Evolutionary conservation across 1,140 invertebrate genomes (phyloP).

Genomic region (Hestina assimilis): DNA sequence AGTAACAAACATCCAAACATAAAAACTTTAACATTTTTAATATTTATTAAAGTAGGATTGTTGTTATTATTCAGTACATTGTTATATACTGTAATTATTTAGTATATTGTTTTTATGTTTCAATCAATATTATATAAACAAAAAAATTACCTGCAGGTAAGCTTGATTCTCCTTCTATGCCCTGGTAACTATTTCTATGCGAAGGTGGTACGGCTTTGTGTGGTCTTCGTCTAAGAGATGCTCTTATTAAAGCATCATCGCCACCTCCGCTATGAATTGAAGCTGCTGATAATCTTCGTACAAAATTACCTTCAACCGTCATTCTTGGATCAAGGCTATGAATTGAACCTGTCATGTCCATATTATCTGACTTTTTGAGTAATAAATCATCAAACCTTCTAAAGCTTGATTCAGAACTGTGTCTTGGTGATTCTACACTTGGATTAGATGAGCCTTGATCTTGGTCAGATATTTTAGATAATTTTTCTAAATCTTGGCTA

Average conservation of each 20-base stretch:
- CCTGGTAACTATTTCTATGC: conserved; percentile 76
- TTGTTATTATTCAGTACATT: no score
- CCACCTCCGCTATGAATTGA: conserved; percentile 73
- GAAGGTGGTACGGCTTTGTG: conserved; percentile 69
- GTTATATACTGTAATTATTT: background rate
- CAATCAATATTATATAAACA: background rate
- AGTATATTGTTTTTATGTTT: no score
- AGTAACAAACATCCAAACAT: no score
- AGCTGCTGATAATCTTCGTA: conserved; percentile 63
- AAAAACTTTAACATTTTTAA: background rate
- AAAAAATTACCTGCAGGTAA: conserved; percentile 58
- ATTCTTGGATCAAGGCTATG: conserved; percentile 66
- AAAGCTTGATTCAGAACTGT: conserved; percentile 84
- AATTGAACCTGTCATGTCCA: conserved; percentile 64
- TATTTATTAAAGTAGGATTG: no score
- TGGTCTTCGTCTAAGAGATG: conserved; percentile 65
- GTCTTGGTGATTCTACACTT: conserved; percentile 67
- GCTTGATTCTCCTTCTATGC: conserved; percentile 64
- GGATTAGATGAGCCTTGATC: conserved; percentile 73
- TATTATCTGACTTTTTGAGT: conserved; percentile 75
- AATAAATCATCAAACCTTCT: conserved; percentile 80
- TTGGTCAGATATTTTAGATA: conserved; percentile 74
- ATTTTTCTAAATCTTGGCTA: conserved; percentile 80
- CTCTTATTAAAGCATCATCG: conserved; percentile 74
- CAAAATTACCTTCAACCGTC: conserved; percentile 58